Evolutionary conservation across 2,797 vertebrate species (phyloP).

Genomic region (Urocyon cinereoargenteus): DNA sequence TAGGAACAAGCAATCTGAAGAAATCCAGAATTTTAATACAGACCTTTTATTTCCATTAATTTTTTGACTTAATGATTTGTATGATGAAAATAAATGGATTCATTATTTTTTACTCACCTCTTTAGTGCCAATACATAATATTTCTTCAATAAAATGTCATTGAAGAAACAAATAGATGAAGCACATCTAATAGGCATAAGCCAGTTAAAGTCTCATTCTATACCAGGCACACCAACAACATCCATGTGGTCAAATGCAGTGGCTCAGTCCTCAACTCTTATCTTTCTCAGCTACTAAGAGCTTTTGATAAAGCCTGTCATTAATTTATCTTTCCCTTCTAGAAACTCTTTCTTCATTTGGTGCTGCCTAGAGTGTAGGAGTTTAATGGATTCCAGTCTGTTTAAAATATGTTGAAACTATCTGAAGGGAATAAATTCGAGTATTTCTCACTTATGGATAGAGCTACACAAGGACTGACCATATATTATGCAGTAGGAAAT

Average conservation of each 20-base stretch:
- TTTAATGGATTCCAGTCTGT: background rate
- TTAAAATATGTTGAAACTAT: slow-evolving; percentile 24
- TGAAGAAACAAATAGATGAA: background rate
- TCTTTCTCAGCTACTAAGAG: background rate
- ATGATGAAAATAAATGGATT: background rate
- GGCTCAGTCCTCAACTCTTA: background rate
- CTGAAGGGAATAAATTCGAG: background rate
- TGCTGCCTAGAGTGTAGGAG: background rate
- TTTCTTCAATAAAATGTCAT: background rate
- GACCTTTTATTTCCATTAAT: background rate
- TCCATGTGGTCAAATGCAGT: background rate
- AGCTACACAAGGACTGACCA: background rate
- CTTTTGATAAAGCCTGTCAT: background rate
- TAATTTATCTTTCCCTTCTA: background rate
- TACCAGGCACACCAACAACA: background rate
- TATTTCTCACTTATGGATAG: background rate
- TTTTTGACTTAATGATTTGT: background rate
- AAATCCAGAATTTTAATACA: background rate
- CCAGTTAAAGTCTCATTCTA: background rate
- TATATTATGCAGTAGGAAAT: background rate
- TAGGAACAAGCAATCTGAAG: background rate
- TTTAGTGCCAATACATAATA: background rate
- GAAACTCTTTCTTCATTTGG: background rate
- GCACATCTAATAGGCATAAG: background rate
- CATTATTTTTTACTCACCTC: background rate